A percentile compares a stretch with the other conserved stretches of the same genome.
Conservation (phyloP, 2,888 invertebrate genomes). For the Ditula angustiorana region DNA sequence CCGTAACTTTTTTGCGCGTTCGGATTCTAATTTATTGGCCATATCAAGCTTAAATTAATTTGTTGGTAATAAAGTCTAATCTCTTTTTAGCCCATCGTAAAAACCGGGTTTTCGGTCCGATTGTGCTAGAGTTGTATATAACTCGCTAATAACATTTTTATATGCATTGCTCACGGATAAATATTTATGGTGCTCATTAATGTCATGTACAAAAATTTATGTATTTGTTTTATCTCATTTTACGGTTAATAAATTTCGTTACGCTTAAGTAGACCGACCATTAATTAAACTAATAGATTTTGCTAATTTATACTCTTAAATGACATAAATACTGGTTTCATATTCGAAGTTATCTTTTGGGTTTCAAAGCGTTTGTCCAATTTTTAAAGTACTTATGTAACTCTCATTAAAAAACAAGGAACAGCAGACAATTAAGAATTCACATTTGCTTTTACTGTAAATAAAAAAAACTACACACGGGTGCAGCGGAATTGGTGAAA, state of each 20-base stretch:
- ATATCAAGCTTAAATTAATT: conserved; percentile 31
- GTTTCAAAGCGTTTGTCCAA: too few species aligned
- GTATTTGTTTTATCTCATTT: conserved; percentile 44
- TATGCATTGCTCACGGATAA: conserved; percentile 40
- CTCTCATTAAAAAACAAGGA: too few species aligned
- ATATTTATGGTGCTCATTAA: conserved; percentile 43
- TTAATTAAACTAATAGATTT: conserved; percentile 13
- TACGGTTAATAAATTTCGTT: conserved; percentile 40
- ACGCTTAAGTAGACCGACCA: conserved; percentile 20
- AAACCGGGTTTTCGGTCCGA: conserved; percentile 20
- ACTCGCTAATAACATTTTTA: conserved; percentile 13
- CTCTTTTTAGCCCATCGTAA: conserved; percentile 21
- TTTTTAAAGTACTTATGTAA: too few species aligned
- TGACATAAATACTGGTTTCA: not conserved
- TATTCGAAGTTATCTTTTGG: not conserved
- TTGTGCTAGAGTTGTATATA: conserved; percentile 12
- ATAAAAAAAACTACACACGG: too few species aligned
- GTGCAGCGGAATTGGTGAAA: too few species aligned
- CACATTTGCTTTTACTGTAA: too few species aligned
- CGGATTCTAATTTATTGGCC: conserved; percentile 16
- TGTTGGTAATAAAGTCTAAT: conserved; percentile 34
- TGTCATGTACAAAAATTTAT: conserved; percentile 40
- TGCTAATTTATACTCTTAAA: not conserved
- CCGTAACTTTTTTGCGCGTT: conserved; percentile 8
- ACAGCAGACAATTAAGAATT: too few species aligned